These are phyloP conservation scores for Caenorhabditis sinica DNA, from an alignment of 2,888 invertebrate species.

Conservation along the genomic window DNA sequence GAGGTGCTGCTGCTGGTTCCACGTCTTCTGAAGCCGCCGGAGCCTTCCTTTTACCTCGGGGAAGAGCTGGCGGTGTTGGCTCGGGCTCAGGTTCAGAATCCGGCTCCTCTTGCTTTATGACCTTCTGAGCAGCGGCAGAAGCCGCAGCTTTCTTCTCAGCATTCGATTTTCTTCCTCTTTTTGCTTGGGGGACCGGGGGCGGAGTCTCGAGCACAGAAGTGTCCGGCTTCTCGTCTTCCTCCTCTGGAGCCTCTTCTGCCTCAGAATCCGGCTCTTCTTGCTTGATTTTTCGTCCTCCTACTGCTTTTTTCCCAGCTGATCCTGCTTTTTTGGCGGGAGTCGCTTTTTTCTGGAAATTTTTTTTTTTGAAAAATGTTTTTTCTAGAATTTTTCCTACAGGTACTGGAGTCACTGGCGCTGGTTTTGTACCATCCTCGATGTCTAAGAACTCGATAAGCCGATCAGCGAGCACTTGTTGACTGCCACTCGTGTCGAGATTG, in stretches of 20 bases:
- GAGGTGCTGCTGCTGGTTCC: no score
- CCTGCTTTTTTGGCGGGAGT: not conserved
- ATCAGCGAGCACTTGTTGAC: conserved; percentile 60
- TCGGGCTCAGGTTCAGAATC: not conserved
- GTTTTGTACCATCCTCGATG: conserved; percentile 15
- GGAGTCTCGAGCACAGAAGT: not conserved
- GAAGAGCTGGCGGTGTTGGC: not conserved
- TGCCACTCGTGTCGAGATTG: conserved; percentile 60
- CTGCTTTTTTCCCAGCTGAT: conserved; percentile 9
- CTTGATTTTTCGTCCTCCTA: conserved; percentile 6
- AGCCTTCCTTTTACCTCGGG: not conserved
- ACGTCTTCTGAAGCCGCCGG: conserved; percentile 6
- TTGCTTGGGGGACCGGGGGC: not conserved
- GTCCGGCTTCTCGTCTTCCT: conserved; percentile 6
- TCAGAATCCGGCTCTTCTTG: conserved; percentile 33
- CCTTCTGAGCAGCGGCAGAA: not conserved
- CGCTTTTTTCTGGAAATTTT: not conserved
- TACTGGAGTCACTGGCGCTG: conserved; percentile 9
- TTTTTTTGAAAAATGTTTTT: not conserved
- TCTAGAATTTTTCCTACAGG: not conserved
- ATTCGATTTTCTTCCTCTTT: not conserved
- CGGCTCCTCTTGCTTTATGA: not conserved
- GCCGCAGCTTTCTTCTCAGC: no score
- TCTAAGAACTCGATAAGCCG: conserved; percentile 63
- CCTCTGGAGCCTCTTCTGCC: conserved; percentile 9